Base-by-base conservation (phyloP, 2,888 invertebrate genomes). In the Scaptodrosophila latifasciaeformis region DNA sequence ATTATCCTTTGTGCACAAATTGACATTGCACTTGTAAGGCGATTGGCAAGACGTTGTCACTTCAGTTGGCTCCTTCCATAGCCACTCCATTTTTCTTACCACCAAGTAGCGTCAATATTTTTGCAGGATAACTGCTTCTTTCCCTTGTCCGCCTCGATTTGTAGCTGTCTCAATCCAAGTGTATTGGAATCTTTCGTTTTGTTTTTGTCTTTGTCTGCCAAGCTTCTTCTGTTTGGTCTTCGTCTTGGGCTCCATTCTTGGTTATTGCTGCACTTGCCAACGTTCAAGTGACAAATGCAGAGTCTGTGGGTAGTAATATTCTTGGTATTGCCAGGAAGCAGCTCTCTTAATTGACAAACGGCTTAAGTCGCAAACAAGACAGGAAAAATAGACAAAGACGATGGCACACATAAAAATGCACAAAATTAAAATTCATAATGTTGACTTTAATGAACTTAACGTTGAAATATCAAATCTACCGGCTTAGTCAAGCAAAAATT, bases 1-100 rank as follows among this genome's bases (percentile, higher is more conserved):
- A 76, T 71, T 76, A 79, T 76, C 79, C 76, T 65, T 67, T 76
- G 76, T 78, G 72, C 76, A 67, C 74, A 79, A 74, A 74, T 74
- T 74, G 74, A 76, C 74, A 71, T 69, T 78, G 76, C 79, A 74
- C 79, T 74, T 74, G 72, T 79, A 74, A 79, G 72, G 54, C 64
- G 72, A 78, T 75, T 75, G 78, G 56, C 59, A 64, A 66, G 68
- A 64, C 70, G 29, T 59, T 58, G 34, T 24, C 52, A 48, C 35
- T 71, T 53, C 17, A 17, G 37, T 17, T 27, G n/a, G n/a, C n/a
- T n/a, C n/a, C n/a, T n/a, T n/a, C n/a, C n/a, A n/a, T n/a, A n/a
- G 31, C 31, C 31, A 7, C 24, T 7, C 24, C 24, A 24, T 7
- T 3, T 7, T 7, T 7, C 24, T 5, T 5, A 7, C 24, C 24